phyloP scores from a whole-genome alignment of 2,797 vertebrate species.

The Aulostomus chinensis region DNA sequence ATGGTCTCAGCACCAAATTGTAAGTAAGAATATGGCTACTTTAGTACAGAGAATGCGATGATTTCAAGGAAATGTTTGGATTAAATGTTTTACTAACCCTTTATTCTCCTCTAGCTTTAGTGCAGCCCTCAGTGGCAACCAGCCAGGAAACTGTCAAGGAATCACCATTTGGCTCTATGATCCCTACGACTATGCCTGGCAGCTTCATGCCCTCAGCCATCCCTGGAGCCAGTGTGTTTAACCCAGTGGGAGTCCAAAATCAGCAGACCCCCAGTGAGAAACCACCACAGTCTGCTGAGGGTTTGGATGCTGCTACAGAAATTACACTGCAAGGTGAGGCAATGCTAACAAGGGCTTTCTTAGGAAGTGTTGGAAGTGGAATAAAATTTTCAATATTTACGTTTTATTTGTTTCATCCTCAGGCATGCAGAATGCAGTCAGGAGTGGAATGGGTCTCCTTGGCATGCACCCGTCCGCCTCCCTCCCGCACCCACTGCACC shows the following conservation, averaged over 20 bases:
- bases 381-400: neutral
- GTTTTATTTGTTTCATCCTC: constrained; percentile 7
- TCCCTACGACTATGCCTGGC: constrained; percentile 87
- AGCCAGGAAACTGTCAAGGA: constrained; percentile 91
- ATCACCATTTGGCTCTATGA: constrained; percentile 85
- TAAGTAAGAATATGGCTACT: too few relatives aligned
- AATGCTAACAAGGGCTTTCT: neutral
- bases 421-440: constrained; percentile 84
- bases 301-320: constrained; percentile 74
- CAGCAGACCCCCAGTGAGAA: constrained; percentile 73
- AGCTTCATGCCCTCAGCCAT: constrained; percentile 84
- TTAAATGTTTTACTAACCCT: constrained; percentile 12
- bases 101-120: constrained; percentile 80
- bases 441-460: constrained; percentile 86
- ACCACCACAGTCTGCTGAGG: constrained; percentile 62
- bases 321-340: constrained; percentile 79
- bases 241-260: constrained; percentile 81
- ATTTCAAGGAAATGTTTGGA: neutral
- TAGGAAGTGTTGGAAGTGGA: neutral
- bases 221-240: constrained; percentile 86
- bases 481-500: constrained; percentile 85
- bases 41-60: too few relatives aligned
- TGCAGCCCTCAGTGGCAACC: constrained; percentile 85
- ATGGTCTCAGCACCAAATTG: constrained; percentile 73
- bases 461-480: constrained; percentile 88